Evolutionary conservation across 2,888 invertebrate genomes (phyloP).

Genomic region (Neoscelio sp.): DNA sequence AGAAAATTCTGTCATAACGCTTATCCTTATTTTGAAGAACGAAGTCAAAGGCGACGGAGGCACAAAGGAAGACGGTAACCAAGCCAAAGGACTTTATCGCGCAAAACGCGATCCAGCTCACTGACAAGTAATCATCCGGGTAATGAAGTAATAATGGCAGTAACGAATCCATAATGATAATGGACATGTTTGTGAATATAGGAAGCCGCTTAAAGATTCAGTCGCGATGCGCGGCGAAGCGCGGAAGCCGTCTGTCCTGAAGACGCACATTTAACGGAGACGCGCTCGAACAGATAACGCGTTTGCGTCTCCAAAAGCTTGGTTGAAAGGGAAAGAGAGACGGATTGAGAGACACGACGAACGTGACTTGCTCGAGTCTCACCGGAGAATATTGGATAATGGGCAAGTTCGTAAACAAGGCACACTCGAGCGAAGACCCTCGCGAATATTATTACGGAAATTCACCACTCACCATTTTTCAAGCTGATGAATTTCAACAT

Average conservation of each 20-base stretch:
- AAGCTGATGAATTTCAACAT: constrained; percentile 11
- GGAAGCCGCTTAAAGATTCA: constrained; percentile 67
- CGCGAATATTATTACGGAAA: constrained; percentile 49
- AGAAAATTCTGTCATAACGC: constrained; percentile 10
- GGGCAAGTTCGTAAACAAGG: constrained; percentile 71
- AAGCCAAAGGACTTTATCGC: constrained; percentile 42
- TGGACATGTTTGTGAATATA: constrained; percentile 71
- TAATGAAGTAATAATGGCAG: constrained; percentile 78
- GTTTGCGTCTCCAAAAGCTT: constrained; percentile 40
- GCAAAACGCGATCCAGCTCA: constrained; percentile 39
- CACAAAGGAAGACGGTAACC: constrained; percentile 47
- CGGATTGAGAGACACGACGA: constrained; percentile 43
- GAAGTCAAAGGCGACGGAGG: constrained; percentile 43
- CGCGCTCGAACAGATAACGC: constrained; percentile 63
- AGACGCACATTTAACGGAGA: constrained; percentile 55
- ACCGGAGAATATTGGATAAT: constrained; percentile 66
- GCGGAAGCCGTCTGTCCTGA: constrained; percentile 49
- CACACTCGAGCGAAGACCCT: constrained; percentile 55
- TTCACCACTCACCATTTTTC: constrained; percentile 32
- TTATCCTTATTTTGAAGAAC: constrained; percentile 41
- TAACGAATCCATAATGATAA: constrained; percentile 77
- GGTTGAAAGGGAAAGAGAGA: constrained; percentile 33
- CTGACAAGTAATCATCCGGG: constrained; percentile 65
- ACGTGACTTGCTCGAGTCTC: constrained; percentile 58
- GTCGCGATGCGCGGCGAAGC: constrained; percentile 60